Base-by-base conservation (phyloP, 2,888 invertebrate species). In the Eudemis profundana region DNA sequence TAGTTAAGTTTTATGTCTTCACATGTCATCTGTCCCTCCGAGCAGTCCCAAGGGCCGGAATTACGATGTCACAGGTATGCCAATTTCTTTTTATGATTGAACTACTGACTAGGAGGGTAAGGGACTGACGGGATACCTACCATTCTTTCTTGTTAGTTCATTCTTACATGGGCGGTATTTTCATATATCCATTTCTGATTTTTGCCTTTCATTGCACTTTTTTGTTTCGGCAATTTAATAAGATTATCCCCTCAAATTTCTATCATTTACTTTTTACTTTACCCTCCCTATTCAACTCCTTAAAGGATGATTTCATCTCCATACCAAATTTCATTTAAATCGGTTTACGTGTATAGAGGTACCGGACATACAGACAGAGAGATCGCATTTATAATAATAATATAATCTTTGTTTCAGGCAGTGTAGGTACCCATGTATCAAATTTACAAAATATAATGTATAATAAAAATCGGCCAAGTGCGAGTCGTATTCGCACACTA, bases 71-170 rank as follows among this genome's bases (percentile, higher is more conserved):
- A 81, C 85, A 86, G 86, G 84, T 84, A 85, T 78, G 76, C 80
- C 87, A 87, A 87, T 89, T 86, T 86, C 83, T 86, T 87, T 87
- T 89, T 89, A 89, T 82, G 83, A 82, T 81, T 78, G 74, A 74
- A 75, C 75, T 76, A 74, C 74, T 68, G 40, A 46, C 38, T 47
- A 47, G 54, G 46, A 50, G 50, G 59, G 59, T 36, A 59, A 27
- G 59, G 64, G 59, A 23, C 61, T n/a, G 23, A 44, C 27, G 17
- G n/a, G 21, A 21, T 65, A 38, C 53, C 44, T 19, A 23, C 53
- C 36, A 50, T 50, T 56, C 17, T 15, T 33, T 38, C 62, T 62
- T 51, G 57, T 65, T 59, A 65, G 59, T 38, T 57, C n/a, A 23
- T 40, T n/a, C 46, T 53, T 49, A 42, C 23, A 33, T 42, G 36